Conservation (phyloP, 2,113 vertebrate species). For the Corythornis madagascariensis region DNA sequence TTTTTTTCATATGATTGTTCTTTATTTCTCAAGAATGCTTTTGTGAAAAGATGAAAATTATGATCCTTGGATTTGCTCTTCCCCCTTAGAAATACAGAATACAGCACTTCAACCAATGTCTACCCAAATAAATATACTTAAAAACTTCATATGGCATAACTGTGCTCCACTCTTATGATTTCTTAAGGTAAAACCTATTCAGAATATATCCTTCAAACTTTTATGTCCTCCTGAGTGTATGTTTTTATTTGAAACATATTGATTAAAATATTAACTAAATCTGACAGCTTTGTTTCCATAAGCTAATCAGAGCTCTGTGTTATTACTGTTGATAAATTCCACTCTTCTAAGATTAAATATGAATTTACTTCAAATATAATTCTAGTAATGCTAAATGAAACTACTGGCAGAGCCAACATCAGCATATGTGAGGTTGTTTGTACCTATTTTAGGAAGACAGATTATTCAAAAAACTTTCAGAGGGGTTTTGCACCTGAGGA, state of each 20-base stretch:
- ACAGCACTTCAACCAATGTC: not conserved
- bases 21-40: not conserved
- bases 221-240: accelerated
- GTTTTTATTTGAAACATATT: not conserved
- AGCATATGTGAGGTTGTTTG: not conserved
- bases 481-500: not conserved
- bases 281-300: not conserved
- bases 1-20: not conserved
- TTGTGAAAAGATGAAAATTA: not conserved
- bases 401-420: not conserved
- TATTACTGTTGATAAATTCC: not conserved
- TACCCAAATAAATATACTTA: not conserved
- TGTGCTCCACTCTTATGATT: not conserved
- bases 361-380: not conserved
- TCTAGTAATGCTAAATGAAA: not conserved
- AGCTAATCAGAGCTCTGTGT: not conserved
- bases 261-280: not conserved
- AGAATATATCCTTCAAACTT: not conserved
- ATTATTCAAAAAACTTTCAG: not conserved
- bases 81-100: not conserved
- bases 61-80: not conserved
- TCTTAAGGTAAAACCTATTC: not conserved
- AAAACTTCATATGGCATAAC: not conserved
- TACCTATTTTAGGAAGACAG: not conserved
- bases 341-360: not conserved